These are phyloP conservation scores for Euura saliciscinereae DNA, from an alignment of 1,140 invertebrate genomes.

Conservation along the genomic window DNA sequence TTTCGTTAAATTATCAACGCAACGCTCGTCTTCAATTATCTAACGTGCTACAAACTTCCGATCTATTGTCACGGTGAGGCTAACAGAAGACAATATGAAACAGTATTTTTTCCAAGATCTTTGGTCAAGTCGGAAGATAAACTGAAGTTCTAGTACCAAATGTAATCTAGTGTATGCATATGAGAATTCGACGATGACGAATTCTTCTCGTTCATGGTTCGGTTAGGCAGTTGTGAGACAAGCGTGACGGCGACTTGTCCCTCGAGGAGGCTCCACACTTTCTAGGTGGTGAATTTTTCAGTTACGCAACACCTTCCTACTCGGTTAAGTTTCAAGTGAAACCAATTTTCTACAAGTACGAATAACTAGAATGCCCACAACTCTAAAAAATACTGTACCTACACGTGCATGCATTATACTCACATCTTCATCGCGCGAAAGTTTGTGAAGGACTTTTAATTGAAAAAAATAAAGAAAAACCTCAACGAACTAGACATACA, in stretches of 20 bases:
- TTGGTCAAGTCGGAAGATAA: too few relatives aligned
- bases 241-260: background rate
- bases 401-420: too few relatives aligned
- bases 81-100: too few relatives aligned
- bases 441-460: background rate
- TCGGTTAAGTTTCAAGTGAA: conserved; percentile 39
- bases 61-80: too few relatives aligned
- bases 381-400: background rate
- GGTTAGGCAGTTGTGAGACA: background rate
- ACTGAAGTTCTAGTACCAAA: too few relatives aligned
- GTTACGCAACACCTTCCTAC: conserved; percentile 42
- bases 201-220: background rate
- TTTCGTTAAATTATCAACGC: background rate
- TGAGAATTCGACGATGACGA: background rate
- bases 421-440: background rate
- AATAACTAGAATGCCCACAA: background rate
- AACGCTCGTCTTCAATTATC: too few relatives aligned
- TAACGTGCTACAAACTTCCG: too few relatives aligned
- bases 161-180: too few relatives aligned
- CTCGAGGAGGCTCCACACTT: conserved; percentile 34
- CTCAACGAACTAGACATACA: too few relatives aligned
- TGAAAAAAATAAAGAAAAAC: too few relatives aligned
- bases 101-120: too few relatives aligned
- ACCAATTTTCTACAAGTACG: conserved; percentile 40
- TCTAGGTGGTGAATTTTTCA: conserved; percentile 47